Conservation (phyloP, 2,888 invertebrate species). For the Eugnorisma glareosa region DNA sequence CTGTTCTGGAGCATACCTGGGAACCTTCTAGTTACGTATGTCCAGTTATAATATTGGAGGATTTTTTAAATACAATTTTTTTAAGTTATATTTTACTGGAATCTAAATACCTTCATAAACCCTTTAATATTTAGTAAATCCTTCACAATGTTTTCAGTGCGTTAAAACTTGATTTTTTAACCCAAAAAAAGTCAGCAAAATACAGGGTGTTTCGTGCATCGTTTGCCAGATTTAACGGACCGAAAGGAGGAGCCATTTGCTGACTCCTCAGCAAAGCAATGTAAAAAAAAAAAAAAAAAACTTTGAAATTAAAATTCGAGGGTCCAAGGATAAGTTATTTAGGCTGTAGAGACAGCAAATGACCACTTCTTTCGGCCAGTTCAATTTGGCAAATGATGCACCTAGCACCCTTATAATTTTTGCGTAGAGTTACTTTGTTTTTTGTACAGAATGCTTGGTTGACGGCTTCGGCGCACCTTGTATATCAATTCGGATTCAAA, state of each 20-base stretch:
- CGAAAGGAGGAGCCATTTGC: too few species aligned
- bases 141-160: neutral
- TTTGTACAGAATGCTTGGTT: neutral
- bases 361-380: neutral
- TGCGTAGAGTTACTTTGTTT: neutral
- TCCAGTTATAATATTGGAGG: neutral
- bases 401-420: neutral
- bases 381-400: neutral
- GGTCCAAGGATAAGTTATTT: neutral
- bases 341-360: neutral
- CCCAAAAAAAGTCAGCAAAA: neutral
- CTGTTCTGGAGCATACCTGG: neutral
- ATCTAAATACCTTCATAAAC: too few species aligned
- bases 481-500: neutral
- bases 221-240: too few species aligned
- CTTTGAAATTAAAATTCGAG: neutral
- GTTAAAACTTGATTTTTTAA: neutral
- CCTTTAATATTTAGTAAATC: neutral
- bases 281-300: neutral
- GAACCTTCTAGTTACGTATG: neutral
- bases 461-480: neutral
- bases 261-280: too few species aligned
- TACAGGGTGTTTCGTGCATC: too few species aligned
- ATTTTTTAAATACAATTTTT: neutral
- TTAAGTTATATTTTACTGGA: too few species aligned